A percentile compares a stretch with the other conserved stretches of the same genome.
phyloP scores from a whole-genome alignment of 2,888 invertebrate genomes.

The Hyposoter dolosus region DNA sequence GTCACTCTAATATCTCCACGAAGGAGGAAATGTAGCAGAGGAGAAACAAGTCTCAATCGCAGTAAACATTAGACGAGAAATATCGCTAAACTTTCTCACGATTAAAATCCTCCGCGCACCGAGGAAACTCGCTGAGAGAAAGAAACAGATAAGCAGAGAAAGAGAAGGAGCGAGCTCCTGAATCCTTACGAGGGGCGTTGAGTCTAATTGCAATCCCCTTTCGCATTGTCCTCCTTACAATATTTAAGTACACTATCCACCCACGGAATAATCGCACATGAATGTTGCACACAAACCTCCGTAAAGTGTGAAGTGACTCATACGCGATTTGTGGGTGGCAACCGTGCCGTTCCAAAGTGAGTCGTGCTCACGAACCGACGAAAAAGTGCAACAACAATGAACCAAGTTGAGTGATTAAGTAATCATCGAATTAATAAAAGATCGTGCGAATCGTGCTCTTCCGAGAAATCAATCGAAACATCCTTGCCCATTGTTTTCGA shows the following conservation, averaged over 20 bases:
- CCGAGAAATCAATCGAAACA: neutral
- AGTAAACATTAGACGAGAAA: constrained; percentile 37
- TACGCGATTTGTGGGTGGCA: constrained; percentile 25
- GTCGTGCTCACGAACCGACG: neutral
- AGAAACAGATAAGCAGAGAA: neutral
- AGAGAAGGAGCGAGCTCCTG: constrained; percentile 30
- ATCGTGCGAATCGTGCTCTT: neutral
- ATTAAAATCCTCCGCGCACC: constrained; percentile 62
- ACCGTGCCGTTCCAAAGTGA: neutral
- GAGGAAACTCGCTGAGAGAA: constrained; percentile 4
- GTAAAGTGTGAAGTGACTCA: constrained; percentile 60
- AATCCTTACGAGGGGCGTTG: constrained; percentile 52
- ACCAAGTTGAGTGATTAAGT: neutral
- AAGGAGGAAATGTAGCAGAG: constrained; percentile 74
- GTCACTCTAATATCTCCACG: constrained; percentile 68
- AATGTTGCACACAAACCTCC: constrained; percentile 55
- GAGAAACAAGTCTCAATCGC: constrained; percentile 61
- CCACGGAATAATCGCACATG: constrained; percentile 73
- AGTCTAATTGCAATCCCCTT: constrained; percentile 77
- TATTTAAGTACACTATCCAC: constrained; percentile 67
- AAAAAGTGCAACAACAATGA: neutral
- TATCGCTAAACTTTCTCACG: constrained; percentile 78
- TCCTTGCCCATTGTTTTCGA: neutral
- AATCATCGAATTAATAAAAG: neutral
- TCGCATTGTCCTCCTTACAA: constrained; percentile 34